These are phyloP conservation scores for Eustalomyia histrio DNA, from an alignment of 2,888 invertebrate genomes.

Conservation along the genomic window DNA sequence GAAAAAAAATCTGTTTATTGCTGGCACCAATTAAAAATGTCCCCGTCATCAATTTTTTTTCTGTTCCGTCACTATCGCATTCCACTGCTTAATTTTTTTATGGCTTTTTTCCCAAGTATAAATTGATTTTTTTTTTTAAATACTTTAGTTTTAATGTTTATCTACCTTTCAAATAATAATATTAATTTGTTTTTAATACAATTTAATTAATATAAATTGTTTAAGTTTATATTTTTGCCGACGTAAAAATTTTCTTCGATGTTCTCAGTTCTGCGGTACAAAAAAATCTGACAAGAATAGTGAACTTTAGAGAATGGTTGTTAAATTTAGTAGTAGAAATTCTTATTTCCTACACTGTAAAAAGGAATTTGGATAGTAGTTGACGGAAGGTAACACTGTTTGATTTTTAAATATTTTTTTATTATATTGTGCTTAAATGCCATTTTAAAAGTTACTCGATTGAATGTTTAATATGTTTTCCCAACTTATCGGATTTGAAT, in stretches of 20 bases:
- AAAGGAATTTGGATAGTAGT: too few relatives aligned
- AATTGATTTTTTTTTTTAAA: conserved; percentile 8
- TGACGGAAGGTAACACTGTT: too few relatives aligned
- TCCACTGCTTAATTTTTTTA: not conserved
- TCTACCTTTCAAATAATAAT: conserved; percentile 29
- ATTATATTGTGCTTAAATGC: too few relatives aligned
- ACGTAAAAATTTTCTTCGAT: conserved; percentile 37
- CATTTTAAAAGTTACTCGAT: too few relatives aligned
- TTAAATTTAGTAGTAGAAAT: not conserved
- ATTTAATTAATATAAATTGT: conserved; percentile 54
- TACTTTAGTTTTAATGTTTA: not conserved
- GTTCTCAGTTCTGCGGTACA: conserved; percentile 27
- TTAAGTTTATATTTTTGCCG: conserved; percentile 21
- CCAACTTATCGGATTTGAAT: too few relatives aligned
- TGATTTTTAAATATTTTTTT: too few relatives aligned
- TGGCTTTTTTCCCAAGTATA: not conserved
- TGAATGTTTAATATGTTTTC: too few relatives aligned
- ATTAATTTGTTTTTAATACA: conserved; percentile 33
- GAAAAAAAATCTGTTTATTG: conserved; percentile 28
- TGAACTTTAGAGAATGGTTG: too few relatives aligned
- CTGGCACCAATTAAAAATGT: conserved; percentile 64
- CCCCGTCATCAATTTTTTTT: conserved; percentile 68
- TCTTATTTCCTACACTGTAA: not conserved
- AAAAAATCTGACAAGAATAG: too few relatives aligned
- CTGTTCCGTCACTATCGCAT: conserved; percentile 11